Conservation (phyloP, 2,113 vertebrate species). For the Leiothrix lutea region DNA sequence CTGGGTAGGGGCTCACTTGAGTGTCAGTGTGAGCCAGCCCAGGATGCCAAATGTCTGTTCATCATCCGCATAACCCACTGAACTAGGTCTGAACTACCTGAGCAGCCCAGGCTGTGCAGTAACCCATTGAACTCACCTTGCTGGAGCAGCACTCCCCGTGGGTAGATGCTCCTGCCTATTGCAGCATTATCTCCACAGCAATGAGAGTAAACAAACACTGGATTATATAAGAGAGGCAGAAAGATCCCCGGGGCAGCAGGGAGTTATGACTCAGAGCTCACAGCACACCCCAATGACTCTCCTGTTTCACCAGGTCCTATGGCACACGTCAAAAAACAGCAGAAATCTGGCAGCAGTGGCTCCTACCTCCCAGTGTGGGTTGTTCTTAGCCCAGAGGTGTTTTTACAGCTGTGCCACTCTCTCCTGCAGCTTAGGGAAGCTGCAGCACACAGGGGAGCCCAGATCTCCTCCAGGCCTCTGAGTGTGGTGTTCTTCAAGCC, state of each 20-base stretch:
- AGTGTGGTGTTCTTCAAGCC: neutral
- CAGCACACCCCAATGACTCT: neutral
- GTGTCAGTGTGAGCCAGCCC: neutral
- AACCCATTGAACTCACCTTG: constrained; percentile 29
- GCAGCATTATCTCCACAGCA: constrained; percentile 39
- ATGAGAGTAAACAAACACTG: constrained; percentile 41
- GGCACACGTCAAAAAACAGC: neutral
- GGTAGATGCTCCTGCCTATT: neutral
- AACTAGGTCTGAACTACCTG: constrained; percentile 32
- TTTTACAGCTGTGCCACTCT: neutral
- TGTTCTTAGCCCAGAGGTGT: neutral
- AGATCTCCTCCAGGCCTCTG: neutral
- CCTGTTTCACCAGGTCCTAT: neutral
- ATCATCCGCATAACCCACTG: constrained; percentile 10
- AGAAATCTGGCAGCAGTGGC: neutral
- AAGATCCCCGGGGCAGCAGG: constrained; percentile 3
- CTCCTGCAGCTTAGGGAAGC: neutral
- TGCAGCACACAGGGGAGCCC: neutral
- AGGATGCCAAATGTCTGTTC: neutral
- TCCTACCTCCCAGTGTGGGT: neutral
- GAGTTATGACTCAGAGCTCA: constrained; percentile 24
- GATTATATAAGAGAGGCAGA: constrained; percentile 52
- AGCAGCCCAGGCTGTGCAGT: neutral
- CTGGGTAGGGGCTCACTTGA: neutral
- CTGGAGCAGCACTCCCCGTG: constrained; percentile 13